Conservation (phyloP, 2,113 vertebrate species). For the Herpailurus yagouaroundi region DNA sequence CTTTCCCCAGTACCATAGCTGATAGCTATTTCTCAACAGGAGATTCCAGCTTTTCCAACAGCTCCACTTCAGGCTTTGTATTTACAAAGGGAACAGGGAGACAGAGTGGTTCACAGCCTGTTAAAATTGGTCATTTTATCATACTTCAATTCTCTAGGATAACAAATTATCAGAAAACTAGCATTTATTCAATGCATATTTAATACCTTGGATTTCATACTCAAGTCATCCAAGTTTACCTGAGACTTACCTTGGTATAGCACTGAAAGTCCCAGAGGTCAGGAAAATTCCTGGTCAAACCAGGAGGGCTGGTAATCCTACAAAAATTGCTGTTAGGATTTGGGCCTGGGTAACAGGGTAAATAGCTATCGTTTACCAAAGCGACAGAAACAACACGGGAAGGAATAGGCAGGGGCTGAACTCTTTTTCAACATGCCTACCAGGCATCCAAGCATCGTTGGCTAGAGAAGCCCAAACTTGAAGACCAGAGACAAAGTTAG, state of each 20-base stretch:
- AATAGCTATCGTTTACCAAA: not conserved
- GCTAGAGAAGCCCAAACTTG: not conserved
- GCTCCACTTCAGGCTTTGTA: not conserved
- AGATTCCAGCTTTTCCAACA: not conserved
- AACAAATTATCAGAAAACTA: not conserved
- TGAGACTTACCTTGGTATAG: not conserved
- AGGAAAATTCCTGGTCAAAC: not conserved
- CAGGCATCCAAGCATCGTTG: not conserved
- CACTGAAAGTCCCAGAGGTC: not conserved
- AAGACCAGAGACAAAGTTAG: not conserved
- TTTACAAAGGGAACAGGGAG: not conserved
- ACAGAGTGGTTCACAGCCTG: not conserved
- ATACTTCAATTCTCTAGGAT: not conserved
- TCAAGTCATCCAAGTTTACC: not conserved
- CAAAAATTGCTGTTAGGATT: not conserved
- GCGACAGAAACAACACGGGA: not conserved
- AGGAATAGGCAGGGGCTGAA: accelerated
- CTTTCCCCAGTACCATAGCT: not conserved
- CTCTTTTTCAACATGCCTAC: not conserved
- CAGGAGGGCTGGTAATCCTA: not conserved
- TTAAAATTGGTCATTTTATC: not conserved
- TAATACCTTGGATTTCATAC: not conserved
- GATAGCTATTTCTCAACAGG: not conserved
- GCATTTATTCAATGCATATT: slow-evolving; percentile 6
- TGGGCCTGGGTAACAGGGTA: not conserved